Percentiles rank a stretch among this genome's conserved stretches.
Evolutionary conservation across 2,888 invertebrate species (phyloP).

Genomic region (Nycteola revayana): DNA sequence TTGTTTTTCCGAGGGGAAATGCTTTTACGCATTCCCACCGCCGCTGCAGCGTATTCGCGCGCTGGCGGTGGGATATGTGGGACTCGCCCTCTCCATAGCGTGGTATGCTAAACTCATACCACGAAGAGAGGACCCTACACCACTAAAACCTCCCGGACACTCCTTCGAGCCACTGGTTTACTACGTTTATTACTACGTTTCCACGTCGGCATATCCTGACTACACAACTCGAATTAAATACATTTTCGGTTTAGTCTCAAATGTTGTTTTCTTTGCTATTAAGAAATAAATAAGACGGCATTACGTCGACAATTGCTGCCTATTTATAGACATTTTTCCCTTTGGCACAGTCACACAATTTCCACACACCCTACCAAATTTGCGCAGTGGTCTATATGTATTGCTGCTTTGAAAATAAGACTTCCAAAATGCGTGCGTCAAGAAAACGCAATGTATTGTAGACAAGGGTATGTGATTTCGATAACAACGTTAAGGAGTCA

Average conservation of each 20-base stretch:
- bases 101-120: too few species aligned
- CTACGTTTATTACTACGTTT: too few species aligned
- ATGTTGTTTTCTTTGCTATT: constrained; percentile 53
- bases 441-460: constrained; percentile 24
- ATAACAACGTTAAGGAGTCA: constrained; percentile 12
- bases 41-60: too few species aligned
- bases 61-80: too few species aligned
- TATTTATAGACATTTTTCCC: constrained; percentile 40
- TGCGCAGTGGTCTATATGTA: constrained; percentile 13
- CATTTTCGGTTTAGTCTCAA: constrained; percentile 27
- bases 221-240: constrained; percentile 32
- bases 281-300: constrained; percentile 52
- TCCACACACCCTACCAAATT: constrained; percentile 13
- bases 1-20: too few species aligned
- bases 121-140: too few species aligned
- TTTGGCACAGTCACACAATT: constrained; percentile 34
- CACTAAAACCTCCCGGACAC: too few species aligned
- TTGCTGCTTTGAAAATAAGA: constrained; percentile 15
- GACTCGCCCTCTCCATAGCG: too few species aligned
- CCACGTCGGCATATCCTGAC: too few species aligned
- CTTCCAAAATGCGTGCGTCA: constrained; percentile 1
- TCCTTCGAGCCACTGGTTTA: too few species aligned
- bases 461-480: constrained; percentile 7
- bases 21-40: too few species aligned
- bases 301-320: constrained; percentile 46